These are phyloP conservation scores for Mus minutoides DNA, from an alignment of 2,797 vertebrate genomes.

Conservation along the genomic window DNA sequence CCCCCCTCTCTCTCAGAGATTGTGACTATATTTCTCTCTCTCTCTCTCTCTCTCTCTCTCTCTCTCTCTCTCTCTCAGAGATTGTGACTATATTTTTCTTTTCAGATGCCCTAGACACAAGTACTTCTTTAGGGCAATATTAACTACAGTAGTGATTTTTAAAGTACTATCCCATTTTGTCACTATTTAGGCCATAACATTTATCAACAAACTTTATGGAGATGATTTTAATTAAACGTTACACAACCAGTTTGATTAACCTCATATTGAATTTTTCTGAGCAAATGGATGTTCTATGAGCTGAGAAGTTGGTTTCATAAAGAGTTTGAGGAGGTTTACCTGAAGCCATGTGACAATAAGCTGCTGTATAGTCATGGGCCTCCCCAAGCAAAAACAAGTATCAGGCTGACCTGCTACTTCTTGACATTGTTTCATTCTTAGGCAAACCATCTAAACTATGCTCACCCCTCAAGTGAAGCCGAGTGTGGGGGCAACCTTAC, in stretches of 20 bases:
- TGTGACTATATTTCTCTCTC: too few species aligned
- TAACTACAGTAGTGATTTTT: neutral
- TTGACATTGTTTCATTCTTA: constrained; percentile 45
- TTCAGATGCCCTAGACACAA: neutral
- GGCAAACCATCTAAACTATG: constrained; percentile 26
- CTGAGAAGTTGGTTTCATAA: constrained; percentile 21
- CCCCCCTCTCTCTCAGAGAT: neutral
- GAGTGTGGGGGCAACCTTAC: neutral
- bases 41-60: neutral
- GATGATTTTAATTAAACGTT: neutral
- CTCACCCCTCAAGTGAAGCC: neutral
- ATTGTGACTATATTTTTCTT: constrained; percentile 36
- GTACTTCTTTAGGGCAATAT: neutral
- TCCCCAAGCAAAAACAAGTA: neutral
- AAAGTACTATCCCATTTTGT: neutral
- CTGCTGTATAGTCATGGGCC: neutral
- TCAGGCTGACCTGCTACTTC: neutral
- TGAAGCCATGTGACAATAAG: neutral
- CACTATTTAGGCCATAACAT: constrained; percentile 1
- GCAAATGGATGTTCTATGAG: neutral
- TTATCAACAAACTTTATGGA: constrained; percentile 24
- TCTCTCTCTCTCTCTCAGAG: too few species aligned
- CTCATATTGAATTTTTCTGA: neutral
- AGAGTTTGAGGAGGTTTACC: neutral
- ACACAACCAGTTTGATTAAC: constrained; percentile 30